phyloP scores from a whole-genome alignment of 2,113 vertebrate species.

The Zapus hudsonius region DNA sequence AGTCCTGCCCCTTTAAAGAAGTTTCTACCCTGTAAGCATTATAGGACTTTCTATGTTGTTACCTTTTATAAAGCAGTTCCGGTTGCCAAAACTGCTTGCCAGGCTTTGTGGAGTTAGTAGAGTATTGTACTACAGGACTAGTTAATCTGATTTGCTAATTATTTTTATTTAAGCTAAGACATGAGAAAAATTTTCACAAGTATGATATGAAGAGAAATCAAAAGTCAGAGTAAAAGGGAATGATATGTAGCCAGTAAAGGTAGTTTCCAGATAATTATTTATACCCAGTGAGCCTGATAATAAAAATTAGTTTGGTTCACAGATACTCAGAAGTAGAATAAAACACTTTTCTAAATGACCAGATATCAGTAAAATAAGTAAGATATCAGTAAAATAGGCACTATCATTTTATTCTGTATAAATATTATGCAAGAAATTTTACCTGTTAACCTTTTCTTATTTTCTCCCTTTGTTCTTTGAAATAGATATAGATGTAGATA shows the following conservation, averaged over 20 bases:
- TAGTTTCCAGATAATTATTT: constrained; percentile 29
- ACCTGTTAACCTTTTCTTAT: constrained; percentile 23
- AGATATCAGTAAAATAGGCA: background rate
- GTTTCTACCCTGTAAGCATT: constrained; percentile 31
- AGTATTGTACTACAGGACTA: constrained; percentile 33
- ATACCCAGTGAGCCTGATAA: background rate
- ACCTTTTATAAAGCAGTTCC: constrained; percentile 48
- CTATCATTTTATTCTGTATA: constrained; percentile 4
- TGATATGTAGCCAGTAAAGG: constrained; percentile 34
- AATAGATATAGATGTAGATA: constrained; percentile 36
- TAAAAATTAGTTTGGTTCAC: constrained; percentile 50
- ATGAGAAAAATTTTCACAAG: constrained; percentile 20
- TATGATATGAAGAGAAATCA: background rate
- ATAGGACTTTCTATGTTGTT: constrained; percentile 25
- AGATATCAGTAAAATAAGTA: background rate
- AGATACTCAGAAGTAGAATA: constrained; percentile 43
- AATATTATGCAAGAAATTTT: constrained; percentile 30
- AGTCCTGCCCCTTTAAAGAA: background rate
- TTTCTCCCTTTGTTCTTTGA: constrained; percentile 53
- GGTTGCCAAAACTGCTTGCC: background rate
- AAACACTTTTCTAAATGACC: background rate
- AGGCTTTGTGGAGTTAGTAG: constrained; percentile 3
- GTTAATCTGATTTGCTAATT: constrained; percentile 47
- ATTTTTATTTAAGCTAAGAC: constrained; percentile 39
- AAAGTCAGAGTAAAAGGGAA: constrained; percentile 36